A percentile compares a stretch with the other conserved stretches of the same genome.
Conservation (phyloP, 1,140 invertebrate species). For the Sogatella furcifera region DNA sequence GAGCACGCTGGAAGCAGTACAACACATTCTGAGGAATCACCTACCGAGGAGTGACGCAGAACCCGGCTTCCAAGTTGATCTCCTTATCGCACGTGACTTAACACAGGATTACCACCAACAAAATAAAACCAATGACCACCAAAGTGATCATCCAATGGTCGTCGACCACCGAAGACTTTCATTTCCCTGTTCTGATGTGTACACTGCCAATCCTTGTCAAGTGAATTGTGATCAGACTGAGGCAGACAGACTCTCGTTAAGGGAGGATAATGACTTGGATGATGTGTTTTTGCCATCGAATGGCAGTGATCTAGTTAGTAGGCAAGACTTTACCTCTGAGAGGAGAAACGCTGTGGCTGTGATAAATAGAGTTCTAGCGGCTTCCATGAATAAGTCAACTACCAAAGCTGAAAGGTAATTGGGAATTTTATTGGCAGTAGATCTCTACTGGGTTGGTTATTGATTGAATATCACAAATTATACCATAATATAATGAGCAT, state of each 20-base stretch:
- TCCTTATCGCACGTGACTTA: conserved; percentile 39
- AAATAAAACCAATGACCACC: background rate
- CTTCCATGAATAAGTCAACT: conserved; percentile 1
- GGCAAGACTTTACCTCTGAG: background rate
- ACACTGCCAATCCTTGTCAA: background rate
- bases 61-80: conserved; percentile 38
- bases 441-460: too few relatives aligned
- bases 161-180: background rate
- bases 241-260: background rate
- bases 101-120: background rate
- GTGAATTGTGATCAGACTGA: background rate
- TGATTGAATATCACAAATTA: too few relatives aligned
- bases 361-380: conserved; percentile 18
- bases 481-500: too few relatives aligned
- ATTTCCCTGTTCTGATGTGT: background rate
- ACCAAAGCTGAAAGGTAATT: too few relatives aligned
- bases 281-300: background rate
- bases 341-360: conserved; percentile 13
- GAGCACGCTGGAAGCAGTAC: conserved; percentile 50
- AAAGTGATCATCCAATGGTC: background rate
- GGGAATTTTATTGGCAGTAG: too few relatives aligned
- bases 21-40: conserved; percentile 39
- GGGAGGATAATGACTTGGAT: background rate
- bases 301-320: background rate
- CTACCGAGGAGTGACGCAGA: conserved; percentile 41